A percentile compares a stretch with the other conserved stretches of the same genome.
These are phyloP conservation scores for Callaeas wilsoni DNA, from an alignment of 2,113 vertebrate genomes.

Conservation along the genomic window DNA sequence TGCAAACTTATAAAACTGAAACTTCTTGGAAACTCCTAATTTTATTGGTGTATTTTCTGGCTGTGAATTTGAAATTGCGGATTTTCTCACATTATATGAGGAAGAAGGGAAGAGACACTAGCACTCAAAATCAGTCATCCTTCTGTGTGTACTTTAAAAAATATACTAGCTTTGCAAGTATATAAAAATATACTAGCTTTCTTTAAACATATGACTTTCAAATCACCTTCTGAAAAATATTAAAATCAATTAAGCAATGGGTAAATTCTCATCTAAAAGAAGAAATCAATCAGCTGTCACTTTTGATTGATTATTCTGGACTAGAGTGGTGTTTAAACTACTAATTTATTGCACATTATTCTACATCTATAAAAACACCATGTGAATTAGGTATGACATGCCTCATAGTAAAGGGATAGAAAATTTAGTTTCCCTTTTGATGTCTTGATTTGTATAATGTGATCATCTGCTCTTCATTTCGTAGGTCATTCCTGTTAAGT, in stretches of 20 bases:
- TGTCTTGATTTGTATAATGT: not conserved
- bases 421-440: constrained; percentile 31
- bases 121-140: constrained; percentile 22
- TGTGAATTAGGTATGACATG: constrained; percentile 48
- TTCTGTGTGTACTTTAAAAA: constrained; percentile 39
- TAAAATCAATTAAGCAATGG: constrained; percentile 71
- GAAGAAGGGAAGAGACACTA: not conserved
- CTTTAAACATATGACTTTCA: constrained; percentile 64
- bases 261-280: constrained; percentile 62
- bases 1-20: constrained; percentile 38
- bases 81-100: not conserved
- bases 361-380: constrained; percentile 55
- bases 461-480: constrained; percentile 43
- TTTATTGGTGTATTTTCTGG: not conserved
- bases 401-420: constrained; percentile 40
- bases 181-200: not conserved
- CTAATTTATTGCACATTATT: constrained; percentile 71
- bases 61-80: not conserved
- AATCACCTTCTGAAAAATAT: constrained; percentile 60
- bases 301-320: constrained; percentile 70
- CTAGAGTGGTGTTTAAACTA: constrained; percentile 65
- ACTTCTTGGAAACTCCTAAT: not conserved
- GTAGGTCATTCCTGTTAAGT: not conserved
- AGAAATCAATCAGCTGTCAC: constrained; percentile 70
- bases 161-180: not conserved